Conservation (phyloP, 1,140 invertebrate genomes). For the Sycophaga agraensis region DNA sequence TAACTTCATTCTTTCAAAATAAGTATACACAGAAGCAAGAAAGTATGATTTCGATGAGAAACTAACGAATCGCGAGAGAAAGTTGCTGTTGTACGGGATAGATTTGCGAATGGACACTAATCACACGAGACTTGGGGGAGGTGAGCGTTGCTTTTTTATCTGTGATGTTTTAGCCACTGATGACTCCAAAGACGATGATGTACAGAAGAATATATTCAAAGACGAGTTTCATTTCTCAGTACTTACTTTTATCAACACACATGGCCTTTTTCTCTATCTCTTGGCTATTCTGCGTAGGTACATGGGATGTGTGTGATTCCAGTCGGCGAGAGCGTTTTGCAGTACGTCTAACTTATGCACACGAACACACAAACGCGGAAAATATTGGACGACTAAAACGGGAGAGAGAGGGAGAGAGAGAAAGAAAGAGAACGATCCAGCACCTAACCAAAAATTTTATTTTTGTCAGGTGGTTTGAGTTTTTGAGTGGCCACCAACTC, state of each 20-base stretch:
- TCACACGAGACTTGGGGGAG: not conserved
- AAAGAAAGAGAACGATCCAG: constrained; percentile 32
- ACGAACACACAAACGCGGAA: not conserved
- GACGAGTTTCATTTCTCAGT: not conserved
- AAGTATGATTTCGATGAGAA: too few relatives aligned
- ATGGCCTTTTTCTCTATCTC: not conserved
- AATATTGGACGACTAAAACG: not conserved
- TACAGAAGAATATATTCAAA: not conserved
- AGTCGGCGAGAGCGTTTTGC: constrained; percentile 1
- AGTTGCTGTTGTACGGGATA: not conserved
- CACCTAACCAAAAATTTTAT: constrained; percentile 27
- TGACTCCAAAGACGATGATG: not conserved
- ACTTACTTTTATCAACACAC: constrained; percentile 20
- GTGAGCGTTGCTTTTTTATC: constrained; percentile 9
- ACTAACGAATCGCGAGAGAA: not conserved
- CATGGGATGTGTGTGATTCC: not conserved
- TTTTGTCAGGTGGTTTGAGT: not conserved
- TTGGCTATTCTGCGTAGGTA: not conserved
- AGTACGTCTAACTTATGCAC: not conserved
- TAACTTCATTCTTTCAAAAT: not conserved
- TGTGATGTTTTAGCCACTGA: too few relatives aligned
- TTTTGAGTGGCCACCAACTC: not conserved
- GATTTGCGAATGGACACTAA: not conserved
- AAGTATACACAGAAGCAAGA: not conserved
- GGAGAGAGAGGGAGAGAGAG: constrained; percentile 13